Evolutionary conservation across 2,113 vertebrate species (phyloP), one percentile per base, ranked within the genome.

Genomic region (Procavia capensis): DNA sequence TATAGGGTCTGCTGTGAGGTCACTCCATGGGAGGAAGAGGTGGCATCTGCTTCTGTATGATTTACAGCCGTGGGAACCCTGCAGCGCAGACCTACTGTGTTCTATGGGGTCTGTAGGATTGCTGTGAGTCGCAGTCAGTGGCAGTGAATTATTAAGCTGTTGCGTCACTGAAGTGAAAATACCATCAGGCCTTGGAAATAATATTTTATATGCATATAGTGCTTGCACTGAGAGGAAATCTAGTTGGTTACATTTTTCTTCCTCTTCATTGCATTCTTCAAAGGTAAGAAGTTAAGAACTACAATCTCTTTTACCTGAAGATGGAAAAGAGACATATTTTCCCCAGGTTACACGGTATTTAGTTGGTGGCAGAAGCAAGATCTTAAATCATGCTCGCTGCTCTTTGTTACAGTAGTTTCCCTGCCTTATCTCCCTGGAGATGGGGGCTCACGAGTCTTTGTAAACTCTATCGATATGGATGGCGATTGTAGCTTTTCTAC

Each of bases 351-450:
- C n/a, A 4, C 27, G 34, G 34, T 57, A 9, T 39, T 24, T 22
- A 59, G 79, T 3, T 76, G 29, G 9, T 43, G 9, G 24, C 86
- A 7, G 36, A 43, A 50, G 16, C 43, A 45, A 29, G 68, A n/a
- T 9, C 1, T 39, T 34, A 41, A 57, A 13, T 22, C 17, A 1
- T 6, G 16, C 61, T 79, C 4, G 59, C 85, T 47, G 25, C 61
- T 50, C 4, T 5, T 29, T 19, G 3, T 24, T 25, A 43, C 59
- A 5, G 29, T 16, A 1, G 0, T 19, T 17, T 43, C 22, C 27
- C 39, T 45, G 0, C 14, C 24, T 36, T 19, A 5, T 4, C 41
- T 31, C 8, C 82, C 41, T 10, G 5, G 39, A 43, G 24, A 11
- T 9, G 2, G 39, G 41, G 34, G 24, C 29, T 84, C 59, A 61